Percentiles rank a stretch among this genome's conserved stretches.
Conservation (phyloP, 2,888 invertebrate genomes). For the Scaptomyza parva region DNA sequence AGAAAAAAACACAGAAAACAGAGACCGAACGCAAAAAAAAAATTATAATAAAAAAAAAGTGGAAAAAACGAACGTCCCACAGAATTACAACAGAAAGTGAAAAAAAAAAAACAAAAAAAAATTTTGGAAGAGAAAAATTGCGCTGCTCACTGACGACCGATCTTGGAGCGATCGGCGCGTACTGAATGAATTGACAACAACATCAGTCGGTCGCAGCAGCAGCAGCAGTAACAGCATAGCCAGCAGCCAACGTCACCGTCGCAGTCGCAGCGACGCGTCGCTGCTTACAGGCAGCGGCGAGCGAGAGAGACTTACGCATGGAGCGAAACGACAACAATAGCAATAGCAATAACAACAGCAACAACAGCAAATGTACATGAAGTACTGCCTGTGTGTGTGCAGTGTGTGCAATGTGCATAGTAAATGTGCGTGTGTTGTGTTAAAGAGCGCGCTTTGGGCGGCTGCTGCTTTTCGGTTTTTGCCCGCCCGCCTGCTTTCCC, state of each 20-base stretch:
- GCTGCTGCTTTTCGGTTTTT: constrained; percentile 5
- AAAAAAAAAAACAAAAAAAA: constrained; percentile 36
- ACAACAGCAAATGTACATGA: constrained; percentile 16
- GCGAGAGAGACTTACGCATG: constrained; percentile 49
- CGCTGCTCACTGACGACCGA: constrained; percentile 76
- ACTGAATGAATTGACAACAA: constrained; percentile 75
- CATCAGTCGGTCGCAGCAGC: constrained; percentile 47
- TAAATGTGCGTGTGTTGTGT: constrained; percentile 15
- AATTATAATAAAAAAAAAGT: constrained; percentile 14
- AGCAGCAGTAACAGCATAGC: constrained; percentile 41
- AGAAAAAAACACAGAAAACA: constrained; percentile 39
- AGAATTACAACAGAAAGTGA: constrained; percentile 64
- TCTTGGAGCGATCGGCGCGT: constrained; percentile 76
- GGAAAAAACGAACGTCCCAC: constrained; percentile 30
- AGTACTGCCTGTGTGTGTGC: constrained; percentile 13
- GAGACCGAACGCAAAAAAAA: constrained; percentile 39
- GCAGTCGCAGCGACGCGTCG: constrained; percentile 32
- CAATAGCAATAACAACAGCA: constrained; percentile 18
- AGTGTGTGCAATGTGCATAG: constrained; percentile 20
- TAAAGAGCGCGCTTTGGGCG: constrained; percentile 9
- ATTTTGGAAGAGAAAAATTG: constrained; percentile 63
- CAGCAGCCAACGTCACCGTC: constrained; percentile 38
- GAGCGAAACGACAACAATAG: constrained; percentile 28
- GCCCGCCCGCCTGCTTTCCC: constrained; percentile 1
- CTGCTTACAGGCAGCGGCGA: constrained; percentile 27